Percentiles rank a stretch among this genome's conserved stretches.
Evolutionary conservation across 2,888 invertebrate species (phyloP).

Genomic region (Hirtodrosophila cameraria): DNA sequence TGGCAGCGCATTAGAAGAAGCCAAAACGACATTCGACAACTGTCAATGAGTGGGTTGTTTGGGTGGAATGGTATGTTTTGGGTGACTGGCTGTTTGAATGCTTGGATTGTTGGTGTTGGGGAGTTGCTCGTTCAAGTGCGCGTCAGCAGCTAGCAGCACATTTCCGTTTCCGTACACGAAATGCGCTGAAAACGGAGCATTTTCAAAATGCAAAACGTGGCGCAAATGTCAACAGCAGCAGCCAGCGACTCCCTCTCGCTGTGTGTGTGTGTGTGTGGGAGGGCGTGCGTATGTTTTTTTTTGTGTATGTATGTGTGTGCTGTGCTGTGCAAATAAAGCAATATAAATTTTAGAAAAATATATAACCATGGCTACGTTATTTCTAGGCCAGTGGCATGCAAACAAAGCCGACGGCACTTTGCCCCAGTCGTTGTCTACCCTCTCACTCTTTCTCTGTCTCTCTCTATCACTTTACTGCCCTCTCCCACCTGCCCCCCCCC

Average conservation of each 20-base stretch:
- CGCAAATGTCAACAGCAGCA: slow-evolving; percentile 71
- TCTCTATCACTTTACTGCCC: neutral
- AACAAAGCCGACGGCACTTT: slow-evolving; percentile 75
- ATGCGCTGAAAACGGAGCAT: slow-evolving; percentile 75
- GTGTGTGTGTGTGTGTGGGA: slow-evolving; percentile 4
- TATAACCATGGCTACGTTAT: slow-evolving; percentile 71
- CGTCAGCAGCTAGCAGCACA: slow-evolving; percentile 70
- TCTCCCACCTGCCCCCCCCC: neutral
- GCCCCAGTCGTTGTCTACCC: slow-evolving; percentile 42
- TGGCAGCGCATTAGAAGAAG: slow-evolving; percentile 61
- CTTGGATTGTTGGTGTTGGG: too few relatives aligned
- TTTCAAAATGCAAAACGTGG: slow-evolving; percentile 79
- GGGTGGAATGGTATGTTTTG: neutral
- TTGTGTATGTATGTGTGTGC: slow-evolving; percentile 4
- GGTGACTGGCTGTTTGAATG: slow-evolving; percentile 1
- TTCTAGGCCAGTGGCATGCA: slow-evolving; percentile 75
- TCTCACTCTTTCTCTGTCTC: neutral
- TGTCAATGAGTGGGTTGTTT: slow-evolving; percentile 59
- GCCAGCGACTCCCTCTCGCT: slow-evolving; percentile 7
- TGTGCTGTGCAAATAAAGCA: slow-evolving; percentile 65
- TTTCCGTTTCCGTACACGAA: slow-evolving; percentile 80
- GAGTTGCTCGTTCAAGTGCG: slow-evolving; percentile 65
- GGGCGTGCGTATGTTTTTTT: slow-evolving; percentile 2
- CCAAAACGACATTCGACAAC: slow-evolving; percentile 71
- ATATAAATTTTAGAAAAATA: slow-evolving; percentile 73